phyloP scores from a whole-genome alignment of 2,113 vertebrate species.

The Trogon surrucura region DNA sequence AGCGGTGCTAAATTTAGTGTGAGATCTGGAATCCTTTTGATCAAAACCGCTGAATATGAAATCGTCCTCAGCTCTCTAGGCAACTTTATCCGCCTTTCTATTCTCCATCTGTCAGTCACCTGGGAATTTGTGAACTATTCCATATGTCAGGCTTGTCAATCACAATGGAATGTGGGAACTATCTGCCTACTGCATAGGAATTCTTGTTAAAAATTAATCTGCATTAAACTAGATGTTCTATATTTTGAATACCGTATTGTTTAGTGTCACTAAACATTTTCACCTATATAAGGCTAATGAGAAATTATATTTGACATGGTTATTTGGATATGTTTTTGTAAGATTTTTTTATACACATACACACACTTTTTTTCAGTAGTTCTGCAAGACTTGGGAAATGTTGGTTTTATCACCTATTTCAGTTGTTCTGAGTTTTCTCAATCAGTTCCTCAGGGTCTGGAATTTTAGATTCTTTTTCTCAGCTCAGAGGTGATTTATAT shows the following conservation, averaged over 20 bases:
- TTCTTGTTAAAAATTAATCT: conserved; percentile 86
- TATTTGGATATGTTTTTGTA: conserved; percentile 34
- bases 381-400: neutral
- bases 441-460: conserved; percentile 18
- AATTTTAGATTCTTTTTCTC: conserved; percentile 20
- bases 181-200: conserved; percentile 85
- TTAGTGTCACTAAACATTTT: conserved; percentile 79
- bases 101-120: conserved; percentile 95
- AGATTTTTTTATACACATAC: neutral
- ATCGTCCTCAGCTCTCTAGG: conserved; percentile 92
- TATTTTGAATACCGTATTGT: conserved; percentile 88
- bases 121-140: conserved; percentile 99
- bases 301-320: conserved; percentile 59
- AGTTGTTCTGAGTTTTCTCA: conserved; percentile 6
- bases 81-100: conserved; percentile 92
- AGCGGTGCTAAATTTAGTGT: conserved; percentile 97
- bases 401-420: conserved; percentile 29
- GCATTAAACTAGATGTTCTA: conserved; percentile 80
- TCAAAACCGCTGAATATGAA: conserved; percentile 92
- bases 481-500: neutral
- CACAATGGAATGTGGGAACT: conserved; percentile 94
- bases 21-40: conserved; percentile 96
- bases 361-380: neutral
- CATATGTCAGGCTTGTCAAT: conserved; percentile 99
- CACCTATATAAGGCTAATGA: conserved; percentile 61